Conservation (phyloP, 2,888 invertebrate genomes). For the Sympetrum striolatum region DNA sequence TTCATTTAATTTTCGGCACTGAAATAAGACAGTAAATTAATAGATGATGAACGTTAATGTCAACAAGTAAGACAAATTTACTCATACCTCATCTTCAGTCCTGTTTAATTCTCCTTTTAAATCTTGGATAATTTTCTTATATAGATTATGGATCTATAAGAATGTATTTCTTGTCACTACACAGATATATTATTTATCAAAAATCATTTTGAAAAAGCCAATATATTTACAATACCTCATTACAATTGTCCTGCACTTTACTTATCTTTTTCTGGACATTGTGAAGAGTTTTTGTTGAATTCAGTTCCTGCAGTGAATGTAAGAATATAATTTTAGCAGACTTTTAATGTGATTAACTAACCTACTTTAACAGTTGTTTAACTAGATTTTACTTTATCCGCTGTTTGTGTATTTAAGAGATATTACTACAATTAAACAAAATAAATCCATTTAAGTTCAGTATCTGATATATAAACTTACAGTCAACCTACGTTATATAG, state of each 20-base stretch:
- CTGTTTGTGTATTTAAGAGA: no score
- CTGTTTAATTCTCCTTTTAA: neutral
- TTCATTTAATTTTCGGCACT: neutral
- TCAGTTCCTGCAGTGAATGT: neutral
- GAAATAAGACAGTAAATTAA: neutral
- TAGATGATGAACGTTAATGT: neutral
- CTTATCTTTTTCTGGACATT: neutral
- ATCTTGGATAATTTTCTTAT: neutral
- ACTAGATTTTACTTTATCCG: no score
- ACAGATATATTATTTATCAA: no score
- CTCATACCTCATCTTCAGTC: neutral
- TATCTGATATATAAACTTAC: no score
- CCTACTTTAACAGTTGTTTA: no score
- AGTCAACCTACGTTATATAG: no score
- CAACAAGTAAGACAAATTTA: neutral
- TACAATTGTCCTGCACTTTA: neutral
- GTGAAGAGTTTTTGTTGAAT: neutral
- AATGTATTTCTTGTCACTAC: neutral
- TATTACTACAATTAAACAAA: no score
- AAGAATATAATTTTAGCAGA: no score
- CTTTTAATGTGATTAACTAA: no score
- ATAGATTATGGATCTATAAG: neutral
- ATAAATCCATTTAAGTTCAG: no score
- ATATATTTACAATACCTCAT: neutral
- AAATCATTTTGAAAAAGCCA: neutral